These are phyloP conservation scores for Craterocephalus amniculus DNA, from an alignment of 2,797 vertebrate species.

Conservation along the genomic window DNA sequence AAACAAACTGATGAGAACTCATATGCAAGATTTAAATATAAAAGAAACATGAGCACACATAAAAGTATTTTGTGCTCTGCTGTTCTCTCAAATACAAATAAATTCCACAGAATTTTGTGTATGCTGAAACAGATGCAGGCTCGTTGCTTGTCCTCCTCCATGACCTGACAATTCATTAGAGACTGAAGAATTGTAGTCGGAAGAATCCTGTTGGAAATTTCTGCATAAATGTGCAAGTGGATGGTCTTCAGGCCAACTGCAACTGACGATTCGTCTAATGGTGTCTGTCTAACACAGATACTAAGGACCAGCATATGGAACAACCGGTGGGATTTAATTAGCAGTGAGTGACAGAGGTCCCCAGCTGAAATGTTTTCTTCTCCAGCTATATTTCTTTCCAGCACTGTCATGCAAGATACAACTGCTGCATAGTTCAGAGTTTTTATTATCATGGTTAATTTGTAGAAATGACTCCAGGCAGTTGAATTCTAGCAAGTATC, in stretches of 20 bases:
- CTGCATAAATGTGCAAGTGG: conserved; percentile 9
- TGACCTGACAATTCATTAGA: conserved; percentile 40
- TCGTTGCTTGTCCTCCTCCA: conserved; percentile 1
- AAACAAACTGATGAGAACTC: not conserved
- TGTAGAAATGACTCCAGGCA: conserved; percentile 17
- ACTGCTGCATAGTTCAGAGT: conserved; percentile 10
- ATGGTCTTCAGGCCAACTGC: conserved; percentile 31
- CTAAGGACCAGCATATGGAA: conserved; percentile 37
- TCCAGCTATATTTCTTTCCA: not conserved
- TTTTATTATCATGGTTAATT: conserved; percentile 12
- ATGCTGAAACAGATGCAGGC: not conserved
- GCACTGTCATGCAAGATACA: conserved; percentile 18
- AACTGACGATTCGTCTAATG: conserved; percentile 37
- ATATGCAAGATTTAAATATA: not conserved
- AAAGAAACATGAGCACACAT: not conserved
- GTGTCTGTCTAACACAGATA: conserved; percentile 44
- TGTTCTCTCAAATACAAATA: conserved; percentile 12
- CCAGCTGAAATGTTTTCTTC: conserved; percentile 1
- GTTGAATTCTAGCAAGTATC: not conserved
- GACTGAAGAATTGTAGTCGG: conserved; percentile 21
- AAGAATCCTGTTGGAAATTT: conserved; percentile 26
- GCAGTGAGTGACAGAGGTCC: conserved; percentile 37
- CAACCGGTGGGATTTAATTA: conserved; percentile 60
- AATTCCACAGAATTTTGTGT: conserved; percentile 19
- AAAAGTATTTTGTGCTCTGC: conserved; percentile 10